phyloP scores from a whole-genome alignment of 2,888 invertebrate genomes.

The Syritta pipiens region DNA sequence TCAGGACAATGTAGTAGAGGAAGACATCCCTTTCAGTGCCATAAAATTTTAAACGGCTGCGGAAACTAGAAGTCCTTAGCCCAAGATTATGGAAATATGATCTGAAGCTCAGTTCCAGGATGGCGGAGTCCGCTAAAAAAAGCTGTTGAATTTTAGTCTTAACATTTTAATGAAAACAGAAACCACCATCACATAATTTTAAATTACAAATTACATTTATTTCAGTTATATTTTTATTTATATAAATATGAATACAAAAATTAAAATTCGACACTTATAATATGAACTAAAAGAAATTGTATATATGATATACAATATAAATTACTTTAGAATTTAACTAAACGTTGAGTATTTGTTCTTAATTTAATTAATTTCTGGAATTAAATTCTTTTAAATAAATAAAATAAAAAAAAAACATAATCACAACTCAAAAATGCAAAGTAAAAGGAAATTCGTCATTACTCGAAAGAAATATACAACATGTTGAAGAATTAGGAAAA shows the following conservation, averaged over 20 bases:
- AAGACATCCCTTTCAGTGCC: too few relatives aligned
- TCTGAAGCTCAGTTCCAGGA: background rate
- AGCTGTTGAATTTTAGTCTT: too few relatives aligned
- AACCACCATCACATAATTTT: background rate
- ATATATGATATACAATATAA: slow-evolving; percentile 67
- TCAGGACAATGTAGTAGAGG: too few relatives aligned
- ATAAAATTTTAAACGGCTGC: too few relatives aligned
- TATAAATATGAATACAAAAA: slow-evolving; percentile 64
- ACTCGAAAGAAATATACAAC: slow-evolving; percentile 12
- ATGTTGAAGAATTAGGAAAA: background rate
- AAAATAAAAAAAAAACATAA: slow-evolving; percentile 29
- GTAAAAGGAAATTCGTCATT: background rate
- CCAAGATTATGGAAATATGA: too few relatives aligned
- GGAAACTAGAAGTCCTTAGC: too few relatives aligned
- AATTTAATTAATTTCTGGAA: slow-evolving; percentile 9
- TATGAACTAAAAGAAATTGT: slow-evolving; percentile 56
- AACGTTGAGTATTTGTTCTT: slow-evolving; percentile 43
- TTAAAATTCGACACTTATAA: slow-evolving; percentile 52
- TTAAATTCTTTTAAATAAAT: slow-evolving; percentile 52
- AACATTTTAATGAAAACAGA: too few relatives aligned
- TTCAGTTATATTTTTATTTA: slow-evolving; percentile 57
- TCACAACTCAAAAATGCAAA: slow-evolving; percentile 55
- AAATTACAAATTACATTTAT: slow-evolving; percentile 67
- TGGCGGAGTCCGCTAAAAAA: background rate
- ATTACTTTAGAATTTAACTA: slow-evolving; percentile 62